Evolutionary conservation across 2,888 invertebrate species (phyloP).

Genomic region (Pimpla rufipes): DNA sequence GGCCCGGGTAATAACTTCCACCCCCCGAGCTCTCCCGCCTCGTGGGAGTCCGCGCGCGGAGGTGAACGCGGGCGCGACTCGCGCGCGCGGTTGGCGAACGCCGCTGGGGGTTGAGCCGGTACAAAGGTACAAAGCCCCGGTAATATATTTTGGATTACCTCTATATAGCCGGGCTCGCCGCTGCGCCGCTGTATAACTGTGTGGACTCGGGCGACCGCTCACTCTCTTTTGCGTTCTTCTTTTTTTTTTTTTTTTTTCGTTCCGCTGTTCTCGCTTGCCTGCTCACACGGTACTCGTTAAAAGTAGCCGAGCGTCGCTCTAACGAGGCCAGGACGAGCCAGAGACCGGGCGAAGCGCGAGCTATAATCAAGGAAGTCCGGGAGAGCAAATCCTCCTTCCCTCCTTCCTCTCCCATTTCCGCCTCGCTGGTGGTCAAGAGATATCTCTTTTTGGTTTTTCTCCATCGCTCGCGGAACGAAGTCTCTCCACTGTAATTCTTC

Average conservation of each 20-base stretch:
- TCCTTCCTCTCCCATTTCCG: conserved; percentile 16
- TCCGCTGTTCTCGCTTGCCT: conserved; percentile 32
- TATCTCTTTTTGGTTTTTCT: not conserved
- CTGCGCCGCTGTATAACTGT: conserved; percentile 39
- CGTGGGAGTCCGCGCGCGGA: conserved; percentile 1
- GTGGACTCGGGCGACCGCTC: conserved; percentile 41
- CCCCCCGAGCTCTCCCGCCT: not conserved
- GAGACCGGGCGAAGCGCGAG: conserved; percentile 56
- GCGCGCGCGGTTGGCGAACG: conserved; percentile 8
- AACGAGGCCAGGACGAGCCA: conserved; percentile 73
- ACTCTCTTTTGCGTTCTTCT: conserved; percentile 19
- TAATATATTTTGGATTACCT: conserved; percentile 82
- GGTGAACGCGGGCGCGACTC: conserved; percentile 8
- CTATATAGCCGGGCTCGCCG: conserved; percentile 7
- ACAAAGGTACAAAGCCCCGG: conserved; percentile 82
- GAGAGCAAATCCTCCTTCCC: conserved; percentile 52
- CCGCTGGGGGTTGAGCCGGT: conserved; percentile 61
- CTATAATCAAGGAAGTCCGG: conserved; percentile 66
- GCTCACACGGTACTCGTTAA: conserved; percentile 76
- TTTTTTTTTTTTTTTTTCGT: not conserved
- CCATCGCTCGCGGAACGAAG: not conserved
- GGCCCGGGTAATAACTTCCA: conserved; percentile 41
- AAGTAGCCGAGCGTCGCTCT: conserved; percentile 76
- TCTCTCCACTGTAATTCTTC: not conserved
- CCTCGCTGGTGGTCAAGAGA: conserved; percentile 14